Base-by-base conservation (phyloP, 2,113 vertebrate genomes). In the Parus major region DNA sequence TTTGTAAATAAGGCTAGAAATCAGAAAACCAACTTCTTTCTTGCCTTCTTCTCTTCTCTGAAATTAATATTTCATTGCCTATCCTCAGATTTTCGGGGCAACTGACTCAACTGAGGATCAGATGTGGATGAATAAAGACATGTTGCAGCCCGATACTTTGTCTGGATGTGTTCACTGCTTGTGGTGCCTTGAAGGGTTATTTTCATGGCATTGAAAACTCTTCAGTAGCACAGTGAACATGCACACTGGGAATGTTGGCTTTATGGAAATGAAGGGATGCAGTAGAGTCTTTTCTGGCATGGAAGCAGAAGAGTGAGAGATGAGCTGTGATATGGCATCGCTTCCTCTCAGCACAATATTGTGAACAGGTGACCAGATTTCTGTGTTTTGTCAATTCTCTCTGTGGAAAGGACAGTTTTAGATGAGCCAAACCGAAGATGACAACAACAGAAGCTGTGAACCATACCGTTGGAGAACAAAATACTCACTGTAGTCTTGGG, bases 341-440 rank as follows among this genome's bases (percentile, higher is more conserved):
- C 88, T 94, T 82, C 60, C 82, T 82, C 56, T 91, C 82, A 75
- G 75, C 82, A 88, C 79, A 94, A 75, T 93, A 88, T 89, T 52
- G n/a, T 71, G 76, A 93, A 93, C 96, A 96, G 91, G 46, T 91
- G 88, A 94, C 96, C 94, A 97, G 94, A 97, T 95, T 96, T 97
- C 94, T 93, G 61, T 95, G n/a, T 85, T 96, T 96, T 72, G 60
- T 95, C 93, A 78, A 8, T 92, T 97, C 73, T 82, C 24, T 9
- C 28, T 72, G 83, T 88, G 66, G 66, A 95, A 96, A 63, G 44
- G 92, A 92, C 66, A 86, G 72, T 80, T 56, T 50, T 70, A 94
- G 71, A 80, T 89, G 80, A 84, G 59, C 56, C 33, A 92, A 84
- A 96, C 41, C 55, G 57, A 53, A 9, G 12, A 33, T 46, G 88